Evolutionary conservation across 1,140 invertebrate genomes (phyloP).

Genomic region (Penaeus indicus): DNA sequence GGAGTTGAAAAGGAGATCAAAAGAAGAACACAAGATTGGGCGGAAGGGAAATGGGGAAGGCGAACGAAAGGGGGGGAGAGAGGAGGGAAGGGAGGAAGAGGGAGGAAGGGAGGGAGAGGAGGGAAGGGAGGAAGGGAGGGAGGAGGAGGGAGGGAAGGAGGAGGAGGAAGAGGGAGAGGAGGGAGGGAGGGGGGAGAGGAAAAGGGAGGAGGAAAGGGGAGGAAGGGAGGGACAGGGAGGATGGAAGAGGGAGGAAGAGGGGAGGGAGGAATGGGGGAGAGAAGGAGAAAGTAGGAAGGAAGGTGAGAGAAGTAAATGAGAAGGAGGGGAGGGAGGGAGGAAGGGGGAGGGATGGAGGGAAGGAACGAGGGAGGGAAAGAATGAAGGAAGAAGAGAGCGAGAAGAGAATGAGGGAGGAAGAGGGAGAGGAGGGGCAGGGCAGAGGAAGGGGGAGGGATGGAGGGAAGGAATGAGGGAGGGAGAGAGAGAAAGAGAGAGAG

Average conservation of each 20-base stretch:
- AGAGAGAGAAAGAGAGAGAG: background rate
- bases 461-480: background rate
- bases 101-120: too few species aligned
- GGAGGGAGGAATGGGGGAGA: background rate
- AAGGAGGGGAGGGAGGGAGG: background rate
- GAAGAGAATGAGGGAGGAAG: too few species aligned
- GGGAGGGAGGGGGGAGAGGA: background rate
- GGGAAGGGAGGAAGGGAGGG: background rate
- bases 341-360: background rate
- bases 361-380: too few species aligned
- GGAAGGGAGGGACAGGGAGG: background rate
- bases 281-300: background rate
- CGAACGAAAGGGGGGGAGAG: too few species aligned
- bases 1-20: conserved; percentile 11
- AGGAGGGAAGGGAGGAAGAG: too few species aligned
- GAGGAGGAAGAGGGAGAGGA: too few species aligned
- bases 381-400: too few species aligned
- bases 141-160: background rate
- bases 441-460: background rate
- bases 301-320: background rate
- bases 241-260: background rate
- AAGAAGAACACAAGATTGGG: background rate
- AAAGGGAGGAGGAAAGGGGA: background rate
- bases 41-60: background rate
- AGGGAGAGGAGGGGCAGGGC: too few species aligned